Evolutionary conservation across 2,797 vertebrate genomes (phyloP), one percentile per base, ranked within the genome.

Genomic region (Carduelis carduelis): DNA sequence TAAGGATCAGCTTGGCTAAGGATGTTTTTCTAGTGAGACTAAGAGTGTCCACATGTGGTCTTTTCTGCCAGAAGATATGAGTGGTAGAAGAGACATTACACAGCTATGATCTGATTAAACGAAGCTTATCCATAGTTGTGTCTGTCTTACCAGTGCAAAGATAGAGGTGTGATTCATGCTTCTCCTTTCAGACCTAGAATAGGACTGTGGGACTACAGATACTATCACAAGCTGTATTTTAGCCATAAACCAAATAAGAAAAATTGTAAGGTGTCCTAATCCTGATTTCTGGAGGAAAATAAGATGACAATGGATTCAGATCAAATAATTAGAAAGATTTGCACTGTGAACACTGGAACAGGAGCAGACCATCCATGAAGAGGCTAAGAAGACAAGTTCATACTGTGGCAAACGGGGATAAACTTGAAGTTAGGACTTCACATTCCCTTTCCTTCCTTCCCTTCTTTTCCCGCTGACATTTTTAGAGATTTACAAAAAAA

Each of bases 91-190:
- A 94, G 75, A 93, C 41, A 74, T 77, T 95, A 87, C 60, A 71
- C 71, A 84, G 64, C 87, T 88, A 64, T 72, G 20, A 87, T 87
- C 80, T 74, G 80, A 94, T 96, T 89, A 95, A 68, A 77, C 75
- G 6, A 86, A 81, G 24, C 32, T 79, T 90, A 87, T 66, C 90
- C 39, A 14, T 53, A 72, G 47, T 14, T 65, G 24, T 77, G 65
- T 75, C 69, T 82, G 55, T 81, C 34, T 63, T 66, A 83, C 23
- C 32, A 53, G 5, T 61, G 74, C 64, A 80, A 50, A 90, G 81
- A 34, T 44, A 86, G 59, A 78, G 44, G 41, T 14, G 3, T 91
- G 83, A 69, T 87, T 90, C 30, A 24, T 53, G 32, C 30, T 30
- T 59, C 59, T 70, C 53, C 27, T 14, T 57, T 92, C 77, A 89